phyloP scores from a whole-genome alignment of 1,140 invertebrate species.

The Thaumatotibia leucotreta region DNA sequence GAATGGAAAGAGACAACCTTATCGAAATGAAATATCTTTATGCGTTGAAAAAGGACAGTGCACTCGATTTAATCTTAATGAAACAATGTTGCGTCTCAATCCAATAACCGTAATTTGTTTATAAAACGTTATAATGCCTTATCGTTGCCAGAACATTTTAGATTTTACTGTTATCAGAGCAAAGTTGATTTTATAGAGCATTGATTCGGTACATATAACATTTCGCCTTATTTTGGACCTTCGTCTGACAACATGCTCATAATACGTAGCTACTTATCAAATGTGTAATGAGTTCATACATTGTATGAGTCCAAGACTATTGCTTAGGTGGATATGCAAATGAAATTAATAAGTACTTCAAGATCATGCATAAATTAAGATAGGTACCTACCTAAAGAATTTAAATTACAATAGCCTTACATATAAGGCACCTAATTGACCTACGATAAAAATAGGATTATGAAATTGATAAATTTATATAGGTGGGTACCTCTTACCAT shows the following conservation, averaged over 20 bases:
- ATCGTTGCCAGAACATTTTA: constrained; percentile 8
- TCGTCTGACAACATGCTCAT: constrained; percentile 1
- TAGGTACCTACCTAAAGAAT: too few species aligned
- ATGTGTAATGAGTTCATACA: background rate
- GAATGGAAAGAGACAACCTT: constrained; percentile 52
- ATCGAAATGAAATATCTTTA: constrained; percentile 74
- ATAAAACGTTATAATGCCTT: constrained; percentile 29
- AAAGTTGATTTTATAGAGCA: background rate
- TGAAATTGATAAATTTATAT: too few species aligned
- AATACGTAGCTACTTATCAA: background rate
- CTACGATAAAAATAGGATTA: too few species aligned
- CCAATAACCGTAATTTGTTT: constrained; percentile 35
- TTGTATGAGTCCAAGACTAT: background rate
- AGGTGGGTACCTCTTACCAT: too few species aligned
- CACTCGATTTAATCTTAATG: constrained; percentile 59
- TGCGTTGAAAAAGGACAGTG: constrained; percentile 62
- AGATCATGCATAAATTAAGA: too few species aligned
- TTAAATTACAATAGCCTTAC: too few species aligned
- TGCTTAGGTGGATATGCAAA: background rate
- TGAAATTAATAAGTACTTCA: background rate
- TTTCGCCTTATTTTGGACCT: background rate
- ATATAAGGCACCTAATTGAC: too few species aligned
- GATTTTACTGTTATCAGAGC: constrained; percentile 4
- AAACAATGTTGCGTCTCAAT: constrained; percentile 64
- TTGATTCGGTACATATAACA: background rate